Evolutionary conservation across 2,797 vertebrate species (phyloP), one percentile per base, ranked within the genome.

Genomic region (Sebastolobus altivelis): DNA sequence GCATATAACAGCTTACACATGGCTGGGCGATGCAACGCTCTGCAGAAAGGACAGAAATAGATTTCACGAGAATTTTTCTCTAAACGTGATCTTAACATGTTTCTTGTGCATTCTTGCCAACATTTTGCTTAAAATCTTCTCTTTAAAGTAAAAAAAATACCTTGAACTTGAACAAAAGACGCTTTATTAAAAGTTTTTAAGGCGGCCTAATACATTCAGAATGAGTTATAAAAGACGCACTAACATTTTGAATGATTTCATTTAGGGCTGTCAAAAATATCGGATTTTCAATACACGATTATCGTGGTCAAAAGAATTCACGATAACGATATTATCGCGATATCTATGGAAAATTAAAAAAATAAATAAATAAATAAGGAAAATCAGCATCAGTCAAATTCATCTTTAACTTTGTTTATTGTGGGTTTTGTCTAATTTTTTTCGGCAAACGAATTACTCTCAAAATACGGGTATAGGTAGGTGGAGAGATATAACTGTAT

Each of bases 331-430:
- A 20, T 49, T 49, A 49, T 49, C 3, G 46, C 46, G 0, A 49
- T 49, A 20, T 49, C 46, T 20, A 49, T 0, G 46, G 8, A 0
- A 0, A 2, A 20, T 49, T 49, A 8, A 0, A 8, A 8, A 0
- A 8, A 18, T 18, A 49, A 20, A 49, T 49, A 49, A 49, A 49
- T 49, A 49, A 49, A 49, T 49, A 49, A 49, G 46, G 43, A 6
- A 25, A 25, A 25, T 25, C 25, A 25, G 25, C 18, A 18, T 49
- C 46, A 2, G 18, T 49, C 46, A 49, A 49, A 31, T 59, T 10
- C 9, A 33, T 33, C 29, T 37, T 62, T 62, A n/a, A 37, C 10
- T 8, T 37, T n/a, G 33, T 62, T n/a, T 0, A 25, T 25, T 25
- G 25, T 25, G 25, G 25, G 25, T 25, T 25, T 25, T 25, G 2